Evolutionary conservation across 2,797 vertebrate species (phyloP).

Genomic region (Acomys russatus): DNA sequence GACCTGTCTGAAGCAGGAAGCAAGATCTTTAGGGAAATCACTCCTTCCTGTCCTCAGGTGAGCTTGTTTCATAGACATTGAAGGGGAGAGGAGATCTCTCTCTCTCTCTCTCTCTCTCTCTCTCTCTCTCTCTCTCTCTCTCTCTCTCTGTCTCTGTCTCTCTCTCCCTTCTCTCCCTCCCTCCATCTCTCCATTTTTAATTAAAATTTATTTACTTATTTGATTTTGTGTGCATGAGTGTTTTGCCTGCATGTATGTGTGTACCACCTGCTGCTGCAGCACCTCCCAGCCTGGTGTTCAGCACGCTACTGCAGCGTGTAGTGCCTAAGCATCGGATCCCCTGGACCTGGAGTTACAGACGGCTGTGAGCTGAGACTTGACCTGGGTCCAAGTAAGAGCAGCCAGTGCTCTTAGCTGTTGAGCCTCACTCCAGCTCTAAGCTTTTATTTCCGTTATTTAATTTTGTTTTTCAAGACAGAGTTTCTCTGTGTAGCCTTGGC

Average conservation of each 20-base stretch:
- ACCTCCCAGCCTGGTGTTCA: too few relatives aligned
- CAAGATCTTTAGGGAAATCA: background rate
- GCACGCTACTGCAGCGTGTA: too few relatives aligned
- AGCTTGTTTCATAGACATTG: background rate
- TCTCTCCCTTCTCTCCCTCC: background rate
- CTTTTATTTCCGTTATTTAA: background rate
- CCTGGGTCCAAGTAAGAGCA: background rate
- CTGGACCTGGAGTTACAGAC: background rate
- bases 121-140: accelerated
- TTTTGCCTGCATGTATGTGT: background rate
- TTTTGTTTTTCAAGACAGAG: too few relatives aligned
- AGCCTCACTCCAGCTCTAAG: background rate
- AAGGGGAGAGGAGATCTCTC: background rate
- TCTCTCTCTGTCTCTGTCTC: background rate
- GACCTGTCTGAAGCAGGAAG: accelerated
- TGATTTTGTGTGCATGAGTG: background rate
- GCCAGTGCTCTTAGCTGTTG: background rate
- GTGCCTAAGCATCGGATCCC: background rate
- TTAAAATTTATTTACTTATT: background rate
- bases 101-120: background rate
- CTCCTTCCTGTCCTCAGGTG: background rate
- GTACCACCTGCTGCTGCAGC: too few relatives aligned
- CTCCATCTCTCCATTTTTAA: background rate
- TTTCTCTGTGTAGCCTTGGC: too few relatives aligned
- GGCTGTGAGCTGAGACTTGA: background rate